Base-by-base conservation (phyloP, 2,113 vertebrate species). In the Lampris incognitus region DNA sequence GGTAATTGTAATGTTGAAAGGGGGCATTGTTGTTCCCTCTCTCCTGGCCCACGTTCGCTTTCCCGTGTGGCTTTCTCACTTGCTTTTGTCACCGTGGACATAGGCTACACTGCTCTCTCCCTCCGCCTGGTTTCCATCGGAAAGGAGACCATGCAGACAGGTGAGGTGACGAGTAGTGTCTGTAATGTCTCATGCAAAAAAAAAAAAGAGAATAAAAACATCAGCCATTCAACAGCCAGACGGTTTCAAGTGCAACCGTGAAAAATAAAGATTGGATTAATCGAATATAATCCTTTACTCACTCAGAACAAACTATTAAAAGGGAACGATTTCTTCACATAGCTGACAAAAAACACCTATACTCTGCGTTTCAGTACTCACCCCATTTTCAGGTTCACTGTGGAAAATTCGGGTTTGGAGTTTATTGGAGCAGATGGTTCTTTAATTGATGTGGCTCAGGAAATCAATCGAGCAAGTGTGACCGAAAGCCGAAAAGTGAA, bases 1-100 rank as follows among this genome's bases (percentile, higher is more conserved):
- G 88, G 86, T 92, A 91, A 92, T 91, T 86, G 85, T 83, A 73
- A 77, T 85, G 39, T 74, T 90, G 88, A 88, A 88, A 84, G 46
- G 74, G 76, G 70, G 56, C 75, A 67, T 81, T 81, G 62, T 88
- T 91, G 84, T 88, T 88, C 85, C 70, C 74, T 72, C 51, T 73
- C 36, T 78, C 74, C 78, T 66, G 66, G 81, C 71, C 55, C 63
- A 77, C 59, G 61, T 73, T 82, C 74, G 70, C 58, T 63, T 42
- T 60, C 68, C n/a, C 46, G 61, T 40, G 49, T 61, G 51, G 10
- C 36, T 9, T 73, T 76, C 10, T 36, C 67, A 67, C 68, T 66
- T 2, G n/a, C 7, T 73, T 42, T 39, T 57, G 52, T 42, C 67
- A 55, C 48, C 13, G 60, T 65, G 5, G 51, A 63, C 44, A 39